Conservation (phyloP, 2,113 vertebrate species). For the Atherinomorus stipes region DNA sequence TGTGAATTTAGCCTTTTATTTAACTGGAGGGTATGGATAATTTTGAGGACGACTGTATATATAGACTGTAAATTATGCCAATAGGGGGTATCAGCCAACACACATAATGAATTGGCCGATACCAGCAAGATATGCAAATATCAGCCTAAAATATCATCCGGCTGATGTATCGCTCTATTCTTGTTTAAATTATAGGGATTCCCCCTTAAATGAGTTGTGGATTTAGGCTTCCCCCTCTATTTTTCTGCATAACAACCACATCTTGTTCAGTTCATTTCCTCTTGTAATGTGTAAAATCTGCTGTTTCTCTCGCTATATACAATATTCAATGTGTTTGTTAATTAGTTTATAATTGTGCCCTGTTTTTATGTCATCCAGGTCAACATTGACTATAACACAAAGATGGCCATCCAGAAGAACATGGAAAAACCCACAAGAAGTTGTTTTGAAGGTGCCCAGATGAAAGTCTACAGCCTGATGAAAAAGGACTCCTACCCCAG, state of each 20-base stretch:
- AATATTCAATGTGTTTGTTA: neutral
- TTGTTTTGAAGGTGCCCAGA: conserved; percentile 90
- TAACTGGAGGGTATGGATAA: too few relatives aligned
- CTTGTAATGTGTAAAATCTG: neutral
- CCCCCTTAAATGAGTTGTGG: neutral
- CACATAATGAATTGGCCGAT: too few relatives aligned
- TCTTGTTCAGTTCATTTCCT: neutral
- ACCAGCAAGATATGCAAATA: too few relatives aligned
- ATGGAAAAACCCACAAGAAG: conserved; percentile 83
- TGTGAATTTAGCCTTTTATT: too few relatives aligned
- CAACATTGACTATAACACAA: conserved; percentile 92
- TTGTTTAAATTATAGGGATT: neutral
- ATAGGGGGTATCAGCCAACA: too few relatives aligned
- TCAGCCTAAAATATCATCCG: too few relatives aligned
- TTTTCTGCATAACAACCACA: too few relatives aligned
- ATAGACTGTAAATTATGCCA: too few relatives aligned
- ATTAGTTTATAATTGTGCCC: neutral
- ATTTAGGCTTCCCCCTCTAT: conserved; percentile 7
- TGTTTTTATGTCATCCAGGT: conserved; percentile 79
- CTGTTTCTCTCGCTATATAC: too few relatives aligned
- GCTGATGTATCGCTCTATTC: too few relatives aligned
- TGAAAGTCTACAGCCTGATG: conserved; percentile 91
- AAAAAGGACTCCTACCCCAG: conserved; percentile 95
- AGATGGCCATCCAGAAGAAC: conserved; percentile 85
- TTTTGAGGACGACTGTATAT: too few relatives aligned